phyloP scores from a whole-genome alignment of 2,113 vertebrate species.

The Lipophrys pholis region DNA sequence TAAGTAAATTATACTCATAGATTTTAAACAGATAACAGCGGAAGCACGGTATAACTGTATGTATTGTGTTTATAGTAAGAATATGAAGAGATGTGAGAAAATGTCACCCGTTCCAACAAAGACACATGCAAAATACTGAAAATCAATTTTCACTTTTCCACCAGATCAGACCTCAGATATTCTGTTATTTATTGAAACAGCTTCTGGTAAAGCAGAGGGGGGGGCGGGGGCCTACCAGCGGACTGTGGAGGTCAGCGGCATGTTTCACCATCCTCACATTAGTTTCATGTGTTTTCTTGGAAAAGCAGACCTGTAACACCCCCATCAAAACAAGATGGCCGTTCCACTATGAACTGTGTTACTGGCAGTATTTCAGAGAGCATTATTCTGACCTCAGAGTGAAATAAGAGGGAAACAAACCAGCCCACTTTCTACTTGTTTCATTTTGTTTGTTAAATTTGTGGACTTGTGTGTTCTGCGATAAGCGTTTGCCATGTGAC shows the following conservation, averaged over 20 bases:
- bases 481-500: too few species aligned
- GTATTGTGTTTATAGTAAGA: conserved; percentile 6
- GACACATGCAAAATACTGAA: conserved; percentile 8
- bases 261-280: neutral
- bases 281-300: conserved; percentile 17
- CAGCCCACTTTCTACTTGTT: too few species aligned
- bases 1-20: conserved; percentile 13
- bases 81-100: conserved; percentile 16
- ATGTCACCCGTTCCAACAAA: conserved; percentile 33
- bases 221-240: neutral
- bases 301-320: conserved; percentile 2
- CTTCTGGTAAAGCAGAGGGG: neutral
- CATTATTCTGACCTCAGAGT: neutral
- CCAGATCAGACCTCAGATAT: neutral
- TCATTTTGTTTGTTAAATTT: too few species aligned
- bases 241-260: conserved; percentile 9
- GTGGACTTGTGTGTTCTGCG: too few species aligned
- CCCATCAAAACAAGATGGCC: conserved; percentile 32
- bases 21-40: neutral
- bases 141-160: conserved; percentile 12
- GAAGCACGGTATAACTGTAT: neutral
- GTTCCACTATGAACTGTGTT: neutral
- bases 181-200: neutral
- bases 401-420: neutral
- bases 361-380: neutral